Conservation (phyloP, 92 coral and sea anemone genomes). For the Porites evermanni region DNA sequence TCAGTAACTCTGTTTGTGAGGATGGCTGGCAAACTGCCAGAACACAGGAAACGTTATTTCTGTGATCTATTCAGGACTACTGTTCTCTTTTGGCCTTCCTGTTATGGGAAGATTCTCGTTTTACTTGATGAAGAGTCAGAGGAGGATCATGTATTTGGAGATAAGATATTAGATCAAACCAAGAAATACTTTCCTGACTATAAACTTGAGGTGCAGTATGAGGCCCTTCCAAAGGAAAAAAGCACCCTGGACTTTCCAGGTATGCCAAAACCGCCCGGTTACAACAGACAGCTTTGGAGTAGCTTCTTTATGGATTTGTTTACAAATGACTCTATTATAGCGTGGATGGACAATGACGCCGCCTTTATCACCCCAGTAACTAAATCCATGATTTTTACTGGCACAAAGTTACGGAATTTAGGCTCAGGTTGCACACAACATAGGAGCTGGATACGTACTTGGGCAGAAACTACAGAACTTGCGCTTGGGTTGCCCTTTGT, state of each 20-base stretch:
- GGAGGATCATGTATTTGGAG: constrained; percentile 15
- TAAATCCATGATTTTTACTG: constrained; percentile 7
- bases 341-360: constrained; percentile 58
- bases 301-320: constrained; percentile 45
- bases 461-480: constrained; percentile 28
- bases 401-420: constrained; percentile 16
- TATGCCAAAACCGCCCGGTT: constrained; percentile 6
- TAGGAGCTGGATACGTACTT: neutral
- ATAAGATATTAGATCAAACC: neutral
- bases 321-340: constrained; percentile 43
- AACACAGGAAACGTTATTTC: constrained; percentile 24
- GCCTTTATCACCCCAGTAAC: constrained; percentile 12
- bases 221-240: constrained; percentile 29
- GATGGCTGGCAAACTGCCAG: constrained; percentile 37
- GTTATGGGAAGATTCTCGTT: constrained; percentile 49
- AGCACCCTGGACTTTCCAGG: constrained; percentile 11
- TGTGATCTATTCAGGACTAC: constrained; percentile 41
- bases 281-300: constrained; percentile 24
- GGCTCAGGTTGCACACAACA: neutral
- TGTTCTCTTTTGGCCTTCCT: constrained; percentile 54
- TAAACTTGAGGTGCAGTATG: constrained; percentile 41
- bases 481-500: constrained; percentile 46
- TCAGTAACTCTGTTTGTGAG: constrained; percentile 36
- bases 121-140: constrained; percentile 50
- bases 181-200: constrained; percentile 15